Conservation (phyloP, 2,888 invertebrate genomes). For the Cerastoderma edule region DNA sequence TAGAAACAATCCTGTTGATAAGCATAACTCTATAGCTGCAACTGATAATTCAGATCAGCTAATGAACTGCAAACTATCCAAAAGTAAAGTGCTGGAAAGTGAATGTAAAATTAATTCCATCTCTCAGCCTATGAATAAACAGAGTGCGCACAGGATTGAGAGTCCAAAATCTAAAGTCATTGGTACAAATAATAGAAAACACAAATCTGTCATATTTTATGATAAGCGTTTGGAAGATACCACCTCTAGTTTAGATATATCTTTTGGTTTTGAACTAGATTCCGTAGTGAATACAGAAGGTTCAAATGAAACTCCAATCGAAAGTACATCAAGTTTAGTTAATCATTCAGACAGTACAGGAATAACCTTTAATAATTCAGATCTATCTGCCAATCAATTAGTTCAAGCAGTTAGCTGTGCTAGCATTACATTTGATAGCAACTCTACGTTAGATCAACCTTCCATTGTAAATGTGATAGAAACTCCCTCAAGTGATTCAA, state of each 20-base stretch:
- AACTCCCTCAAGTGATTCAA: slow-evolving; percentile 29
- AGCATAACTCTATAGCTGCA: slow-evolving; percentile 12
- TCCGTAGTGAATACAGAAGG: slow-evolving; percentile 36
- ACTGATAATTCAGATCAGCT: slow-evolving; percentile 23
- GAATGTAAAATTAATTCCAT: slow-evolving; percentile 26
- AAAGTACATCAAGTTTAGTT: slow-evolving; percentile 1
- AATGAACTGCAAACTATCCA: slow-evolving; percentile 12
- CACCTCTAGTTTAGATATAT: slow-evolving; percentile 72
- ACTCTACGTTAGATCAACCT: slow-evolving; percentile 39
- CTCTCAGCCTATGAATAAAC: slow-evolving; percentile 28
- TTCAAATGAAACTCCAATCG: slow-evolving; percentile 24
- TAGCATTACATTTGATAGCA: slow-evolving; percentile 20
- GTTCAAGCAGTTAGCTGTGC: slow-evolving; percentile 19
- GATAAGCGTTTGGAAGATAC: slow-evolving; percentile 71
- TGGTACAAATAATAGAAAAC: slow-evolving; percentile 48
- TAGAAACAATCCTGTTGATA: neutral
- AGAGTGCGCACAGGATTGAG: slow-evolving; percentile 47
- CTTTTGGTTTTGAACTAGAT: slow-evolving; percentile 75
- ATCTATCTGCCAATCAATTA: slow-evolving; percentile 8
- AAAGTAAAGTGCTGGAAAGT: slow-evolving; percentile 1
- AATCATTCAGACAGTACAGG: slow-evolving; percentile 14
- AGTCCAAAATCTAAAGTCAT: slow-evolving; percentile 32
- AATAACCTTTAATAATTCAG: slow-evolving; percentile 20
- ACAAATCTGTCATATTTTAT: slow-evolving; percentile 77
- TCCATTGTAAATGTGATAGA: slow-evolving; percentile 53